These are phyloP conservation scores for Helobdella robusta DNA, from an alignment of 2,888 invertebrate genomes.

Conservation along the genomic window DNA sequence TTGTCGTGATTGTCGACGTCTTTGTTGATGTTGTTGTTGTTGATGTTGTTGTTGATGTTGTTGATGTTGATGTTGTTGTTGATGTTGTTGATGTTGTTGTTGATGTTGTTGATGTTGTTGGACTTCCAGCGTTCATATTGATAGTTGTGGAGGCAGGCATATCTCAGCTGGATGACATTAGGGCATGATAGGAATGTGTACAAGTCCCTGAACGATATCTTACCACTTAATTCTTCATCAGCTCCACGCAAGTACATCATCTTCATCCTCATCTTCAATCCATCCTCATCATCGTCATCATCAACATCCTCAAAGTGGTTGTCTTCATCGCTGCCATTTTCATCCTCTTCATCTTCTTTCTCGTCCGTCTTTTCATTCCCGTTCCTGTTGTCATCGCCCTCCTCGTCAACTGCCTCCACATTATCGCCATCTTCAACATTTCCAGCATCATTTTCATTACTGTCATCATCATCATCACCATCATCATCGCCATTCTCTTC, in stretches of 20 bases:
- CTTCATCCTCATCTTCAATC: neutral
- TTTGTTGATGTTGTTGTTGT: neutral
- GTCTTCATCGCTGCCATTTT: neutral
- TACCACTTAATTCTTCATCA: neutral
- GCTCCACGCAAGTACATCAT: neutral
- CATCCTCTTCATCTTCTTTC: neutral
- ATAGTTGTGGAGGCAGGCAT: too few species aligned
- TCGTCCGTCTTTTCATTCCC: neutral
- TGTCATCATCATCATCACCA: neutral
- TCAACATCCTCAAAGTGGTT: neutral
- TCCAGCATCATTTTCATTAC: slow-evolving; percentile 1
- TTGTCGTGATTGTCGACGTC: neutral
- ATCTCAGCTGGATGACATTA: too few species aligned
- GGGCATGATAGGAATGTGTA: too few species aligned
- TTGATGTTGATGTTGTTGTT: neutral
- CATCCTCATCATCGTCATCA: neutral
- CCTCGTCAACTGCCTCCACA: too few species aligned
- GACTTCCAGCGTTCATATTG: too few species aligned
- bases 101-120: slow-evolving; percentile 4
- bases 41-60: neutral
- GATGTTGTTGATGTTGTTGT: slow-evolving; percentile 1
- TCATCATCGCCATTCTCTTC: slow-evolving; percentile 4
- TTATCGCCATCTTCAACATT: neutral
- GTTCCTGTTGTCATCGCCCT: neutral
- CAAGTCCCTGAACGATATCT: too few species aligned